Conservation (phyloP, 2,888 invertebrate species). For the Drosophila nigritarsus region DNA sequence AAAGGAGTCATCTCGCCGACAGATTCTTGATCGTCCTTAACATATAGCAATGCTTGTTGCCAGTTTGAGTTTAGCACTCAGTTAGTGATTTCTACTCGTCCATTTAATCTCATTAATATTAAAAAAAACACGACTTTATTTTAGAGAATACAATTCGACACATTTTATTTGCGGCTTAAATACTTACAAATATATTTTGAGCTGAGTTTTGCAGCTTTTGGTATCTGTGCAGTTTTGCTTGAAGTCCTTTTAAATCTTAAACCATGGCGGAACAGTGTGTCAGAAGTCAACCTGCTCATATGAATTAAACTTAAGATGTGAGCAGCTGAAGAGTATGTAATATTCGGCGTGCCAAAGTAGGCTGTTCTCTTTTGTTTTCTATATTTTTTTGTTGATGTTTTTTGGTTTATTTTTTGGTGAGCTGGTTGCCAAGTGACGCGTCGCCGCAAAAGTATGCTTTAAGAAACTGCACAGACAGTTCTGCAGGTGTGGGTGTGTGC, state of each 20-base stretch:
- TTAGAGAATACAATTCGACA: not conserved
- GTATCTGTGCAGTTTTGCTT: not conserved
- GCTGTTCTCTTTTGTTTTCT: constrained; percentile 2
- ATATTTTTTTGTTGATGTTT: constrained; percentile 29
- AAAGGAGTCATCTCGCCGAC: not conserved
- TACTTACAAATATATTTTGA: not conserved
- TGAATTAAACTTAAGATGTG: not conserved
- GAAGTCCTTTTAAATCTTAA: not conserved
- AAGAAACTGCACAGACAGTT: constrained; percentile 49
- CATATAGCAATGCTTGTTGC: not conserved
- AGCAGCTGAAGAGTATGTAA: not conserved
- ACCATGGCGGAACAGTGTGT: not conserved
- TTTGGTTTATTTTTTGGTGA: constrained; percentile 16
- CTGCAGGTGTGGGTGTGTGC: not conserved
- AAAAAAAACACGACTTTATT: not conserved
- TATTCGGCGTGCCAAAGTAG: not conserved
- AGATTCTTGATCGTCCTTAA: not conserved
- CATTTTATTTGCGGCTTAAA: not conserved
- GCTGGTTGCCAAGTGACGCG: constrained; percentile 49
- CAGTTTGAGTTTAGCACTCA: not conserved
- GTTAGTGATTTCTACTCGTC: not conserved
- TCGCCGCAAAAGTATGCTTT: constrained; percentile 40
- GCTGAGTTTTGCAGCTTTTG: not conserved
- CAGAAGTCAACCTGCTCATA: not conserved
- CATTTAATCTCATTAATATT: not conserved